Base-by-base conservation (phyloP, 2,888 invertebrate genomes). In the Catocala sponsa region DNA sequence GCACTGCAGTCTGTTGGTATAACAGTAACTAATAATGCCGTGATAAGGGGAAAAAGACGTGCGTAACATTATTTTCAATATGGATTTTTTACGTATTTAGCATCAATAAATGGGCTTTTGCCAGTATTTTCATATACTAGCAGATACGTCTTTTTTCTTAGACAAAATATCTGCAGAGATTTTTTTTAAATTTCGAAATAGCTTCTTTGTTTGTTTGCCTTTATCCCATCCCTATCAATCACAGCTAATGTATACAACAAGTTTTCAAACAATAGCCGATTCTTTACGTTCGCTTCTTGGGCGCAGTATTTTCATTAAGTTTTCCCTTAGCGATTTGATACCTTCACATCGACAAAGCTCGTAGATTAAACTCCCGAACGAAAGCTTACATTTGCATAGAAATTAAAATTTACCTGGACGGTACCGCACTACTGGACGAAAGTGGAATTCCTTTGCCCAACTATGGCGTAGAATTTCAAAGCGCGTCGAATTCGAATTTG, bases 361-460 rank as follows among this genome's bases (percentile, higher is more conserved):
- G 88, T 89, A 90, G 91, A 92, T 92, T 92, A 91, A 90, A 79
- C 80, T 47, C 81, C 84, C 84, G 87, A 91, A 91, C 86, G 90
- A 91, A 90, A 90, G 90, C 90, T 90, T 86, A 83, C 88, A 94
- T 94, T 94, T 91, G 93, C 94, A 94, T 94, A 90, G 92, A 94
- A 93, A 94, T 94, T 92, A 94, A 94, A 93, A 93, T 92, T 90
- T 90, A 94, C 93, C 94, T 94, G 92, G 91, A 88, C 91, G 73
- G 76, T 76, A 74, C 72, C 72, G 73, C 77, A 82, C 80, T 87
- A 90, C 88, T 90, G 91, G 90, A 88, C 90, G 83, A 83, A 85
- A 88, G 86, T 88, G 89, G 84, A 83, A 90, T 89, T 83, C 89
- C 89, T 87, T 89, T 85, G 82, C 82, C 76, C 74, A 82, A 85